These are phyloP conservation scores for Zoroaster sp. DNA, from an alignment of 53 echinoderm and acorn worm species.

Conservation along the genomic window DNA sequence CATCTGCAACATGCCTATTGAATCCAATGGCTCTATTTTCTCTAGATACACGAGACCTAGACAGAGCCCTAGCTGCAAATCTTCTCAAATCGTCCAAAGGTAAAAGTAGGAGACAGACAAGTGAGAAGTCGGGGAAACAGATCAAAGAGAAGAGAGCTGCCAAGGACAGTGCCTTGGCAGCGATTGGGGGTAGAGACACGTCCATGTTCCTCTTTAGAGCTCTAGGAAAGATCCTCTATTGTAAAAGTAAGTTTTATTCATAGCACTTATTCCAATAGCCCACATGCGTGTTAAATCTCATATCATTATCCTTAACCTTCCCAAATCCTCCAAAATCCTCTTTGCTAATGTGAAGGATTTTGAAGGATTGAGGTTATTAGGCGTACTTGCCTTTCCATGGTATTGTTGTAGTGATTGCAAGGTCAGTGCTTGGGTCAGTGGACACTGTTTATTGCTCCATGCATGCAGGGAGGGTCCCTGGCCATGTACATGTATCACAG, in stretches of 20 bases:
- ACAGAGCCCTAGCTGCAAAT: constrained; percentile 11
- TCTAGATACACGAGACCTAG: constrained; percentile 64
- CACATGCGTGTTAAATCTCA: background rate
- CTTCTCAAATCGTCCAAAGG: background rate
- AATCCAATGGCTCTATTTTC: too few relatives aligned
- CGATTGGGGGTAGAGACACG: constrained; percentile 90
- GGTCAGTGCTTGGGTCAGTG: too few relatives aligned
- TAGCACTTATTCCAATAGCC: background rate
- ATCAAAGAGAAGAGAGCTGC: constrained; percentile 33
- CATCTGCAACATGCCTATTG: too few relatives aligned
- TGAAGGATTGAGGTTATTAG: too few relatives aligned
- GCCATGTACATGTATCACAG: too few relatives aligned
- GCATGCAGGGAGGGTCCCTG: too few relatives aligned
- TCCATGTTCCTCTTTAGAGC: constrained; percentile 94
- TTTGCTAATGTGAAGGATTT: too few relatives aligned
- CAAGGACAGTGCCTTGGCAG: constrained; percentile 58
- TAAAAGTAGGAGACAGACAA: background rate
- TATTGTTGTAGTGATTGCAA: too few relatives aligned
- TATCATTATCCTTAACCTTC: background rate
- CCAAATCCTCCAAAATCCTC: too few relatives aligned
- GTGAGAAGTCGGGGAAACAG: background rate
- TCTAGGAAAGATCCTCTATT: constrained; percentile 93
- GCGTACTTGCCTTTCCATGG: too few relatives aligned
- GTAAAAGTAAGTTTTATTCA: constrained; percentile 64
- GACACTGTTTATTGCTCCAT: too few relatives aligned